These are phyloP conservation scores for Notothenia coriiceps DNA, from an alignment of 2,113 vertebrate species.

Conservation along the genomic window DNA sequence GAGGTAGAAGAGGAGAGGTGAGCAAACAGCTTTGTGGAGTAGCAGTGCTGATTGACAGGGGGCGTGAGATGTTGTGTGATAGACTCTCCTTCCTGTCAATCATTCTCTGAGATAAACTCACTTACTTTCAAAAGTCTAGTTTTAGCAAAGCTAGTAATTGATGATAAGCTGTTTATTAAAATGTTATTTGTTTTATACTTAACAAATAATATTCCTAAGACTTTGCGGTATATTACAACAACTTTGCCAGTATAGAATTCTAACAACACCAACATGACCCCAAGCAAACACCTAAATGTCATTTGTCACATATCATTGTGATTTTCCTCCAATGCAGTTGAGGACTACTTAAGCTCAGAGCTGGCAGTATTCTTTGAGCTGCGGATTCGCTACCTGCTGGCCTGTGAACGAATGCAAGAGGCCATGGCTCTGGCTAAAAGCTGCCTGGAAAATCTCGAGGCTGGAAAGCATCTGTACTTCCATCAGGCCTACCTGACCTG, in stretches of 20 bases:
- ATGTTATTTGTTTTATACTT: not conserved
- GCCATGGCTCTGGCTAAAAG: slow-evolving; percentile 94
- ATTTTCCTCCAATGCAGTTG: slow-evolving; percentile 82
- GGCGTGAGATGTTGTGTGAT: not conserved
- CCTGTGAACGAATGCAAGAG: slow-evolving; percentile 95
- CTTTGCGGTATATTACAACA: too few relatives aligned
- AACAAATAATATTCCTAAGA: not conserved
- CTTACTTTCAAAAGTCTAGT: not conserved
- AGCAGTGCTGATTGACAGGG: not conserved
- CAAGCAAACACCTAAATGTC: not conserved
- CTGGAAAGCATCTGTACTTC: slow-evolving; percentile 94
- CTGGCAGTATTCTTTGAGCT: slow-evolving; percentile 95
- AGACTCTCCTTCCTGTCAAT: not conserved
- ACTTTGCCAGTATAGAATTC: not conserved
- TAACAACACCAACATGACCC: not conserved
- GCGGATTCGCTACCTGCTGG: slow-evolving; percentile 96
- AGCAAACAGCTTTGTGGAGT: not conserved
- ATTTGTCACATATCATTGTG: not conserved
- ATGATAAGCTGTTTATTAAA: not conserved
- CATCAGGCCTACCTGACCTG: slow-evolving; percentile 97
- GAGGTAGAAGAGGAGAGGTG: not conserved
- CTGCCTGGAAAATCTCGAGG: slow-evolving; percentile 92
- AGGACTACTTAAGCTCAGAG: slow-evolving; percentile 94
- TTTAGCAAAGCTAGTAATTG: not conserved
- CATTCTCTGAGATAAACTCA: not conserved